Evolutionary conservation across 2,888 invertebrate genomes (phyloP), one percentile per base, ranked within the genome.

Genomic region (Lithosia quadra): DNA sequence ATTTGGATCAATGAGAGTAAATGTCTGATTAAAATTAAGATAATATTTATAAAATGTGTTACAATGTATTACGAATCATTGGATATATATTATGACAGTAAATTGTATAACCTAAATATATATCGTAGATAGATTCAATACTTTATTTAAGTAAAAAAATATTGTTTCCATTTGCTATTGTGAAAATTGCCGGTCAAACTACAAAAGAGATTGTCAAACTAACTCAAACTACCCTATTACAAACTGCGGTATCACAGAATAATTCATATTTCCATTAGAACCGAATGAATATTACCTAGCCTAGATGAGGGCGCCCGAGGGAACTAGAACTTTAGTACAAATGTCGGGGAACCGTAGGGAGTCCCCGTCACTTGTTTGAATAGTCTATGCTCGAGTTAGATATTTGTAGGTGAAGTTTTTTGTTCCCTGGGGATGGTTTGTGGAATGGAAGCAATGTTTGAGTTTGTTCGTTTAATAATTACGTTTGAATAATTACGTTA

Each of bases 231-330:
- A 69, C 69, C 71, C 72, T 67, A 74, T 76, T 72, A 74, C 56
- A 22, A 61, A 70, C 66, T 62, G 36, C 5, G 69, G 74, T 69
- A 59, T 28, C 64, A 63, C 55, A 18, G 72, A 79, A 81, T 79
- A 76, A 81, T 79, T 81, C 76, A 79, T 81, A 79, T 78, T 81
- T 78, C 75, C 70, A 76, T 78, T 80, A 80, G 67, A 70, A 36
- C 55, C 59, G 58, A 64, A 73, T 76, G 80, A 80, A 78, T 78
- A 76, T 78, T 80, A 76, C 63, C 68, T 56, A 63, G 68, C 21
- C 69, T 72, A 71, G 68, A 60, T 65, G 72, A 76, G 72, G 68
- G 65, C 56, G 68, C 69, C 63, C 57, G 21, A 34, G 68, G 63
- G 67, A 49, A 60, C 34, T 68, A 28, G 67, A 74, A 76, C 65